Evolutionary conservation across 2,797 vertebrate species (phyloP).

Genomic region (Pipistrellus nathusii): DNA sequence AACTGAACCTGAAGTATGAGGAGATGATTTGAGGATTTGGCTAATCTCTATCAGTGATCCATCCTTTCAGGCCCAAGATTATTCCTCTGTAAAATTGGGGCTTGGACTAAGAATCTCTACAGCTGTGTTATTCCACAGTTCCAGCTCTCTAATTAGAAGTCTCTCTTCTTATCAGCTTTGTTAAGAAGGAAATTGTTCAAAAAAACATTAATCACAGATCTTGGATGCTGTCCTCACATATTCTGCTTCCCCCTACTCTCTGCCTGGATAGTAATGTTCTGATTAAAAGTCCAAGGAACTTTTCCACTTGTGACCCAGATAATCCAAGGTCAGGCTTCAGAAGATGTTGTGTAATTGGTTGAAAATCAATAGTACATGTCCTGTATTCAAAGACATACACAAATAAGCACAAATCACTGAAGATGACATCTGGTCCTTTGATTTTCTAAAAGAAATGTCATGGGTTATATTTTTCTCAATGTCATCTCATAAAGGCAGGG

Average conservation of each 20-base stretch:
- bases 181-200: conserved; percentile 36
- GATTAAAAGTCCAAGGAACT: not conserved
- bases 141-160: conserved; percentile 32
- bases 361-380: conserved; percentile 57
- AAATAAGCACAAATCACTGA: conserved; percentile 11
- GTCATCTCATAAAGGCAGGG: not conserved
- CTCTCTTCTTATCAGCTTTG: not conserved
- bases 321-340: conserved; percentile 56
- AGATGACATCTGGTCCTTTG: conserved; percentile 17
- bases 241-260: not conserved
- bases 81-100: not conserved
- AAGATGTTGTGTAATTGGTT: not conserved
- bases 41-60: not conserved
- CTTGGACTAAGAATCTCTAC: not conserved
- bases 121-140: not conserved
- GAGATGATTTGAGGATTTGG: not conserved
- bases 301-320: not conserved
- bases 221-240: conserved; percentile 15
- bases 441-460: conserved; percentile 29
- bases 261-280: not conserved
- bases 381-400: not conserved
- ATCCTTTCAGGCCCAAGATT: not conserved
- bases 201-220: conserved; percentile 11
- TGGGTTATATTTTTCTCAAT: not conserved
- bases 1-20: not conserved